phyloP scores from a whole-genome alignment of 2,888 invertebrate genomes.

The Rhopalosiphum nymphaeae region DNA sequence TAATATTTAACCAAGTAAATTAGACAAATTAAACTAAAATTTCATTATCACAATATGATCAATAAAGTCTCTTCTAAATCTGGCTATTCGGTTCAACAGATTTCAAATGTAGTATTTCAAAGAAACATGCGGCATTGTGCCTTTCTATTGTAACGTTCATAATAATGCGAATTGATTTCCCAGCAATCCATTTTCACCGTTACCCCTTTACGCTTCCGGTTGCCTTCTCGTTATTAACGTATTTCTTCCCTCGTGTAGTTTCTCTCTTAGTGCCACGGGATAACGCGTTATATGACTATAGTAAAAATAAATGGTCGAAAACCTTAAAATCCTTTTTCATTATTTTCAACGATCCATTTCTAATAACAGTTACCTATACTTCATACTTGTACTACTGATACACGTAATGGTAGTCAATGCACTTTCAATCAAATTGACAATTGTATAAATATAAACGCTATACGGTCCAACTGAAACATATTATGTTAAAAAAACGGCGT shows the following conservation, averaged over 20 bases:
- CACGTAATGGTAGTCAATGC: not conserved
- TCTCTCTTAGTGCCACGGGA: not conserved
- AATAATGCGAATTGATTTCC: slow-evolving; percentile 51
- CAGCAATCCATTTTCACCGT: slow-evolving; percentile 52
- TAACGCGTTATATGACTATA: not conserved
- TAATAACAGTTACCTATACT: not conserved
- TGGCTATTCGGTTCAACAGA: slow-evolving; percentile 14
- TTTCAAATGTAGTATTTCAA: slow-evolving; percentile 38
- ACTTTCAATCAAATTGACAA: not conserved
- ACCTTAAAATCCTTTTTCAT: not conserved
- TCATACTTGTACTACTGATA: not conserved
- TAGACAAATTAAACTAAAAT: not conserved
- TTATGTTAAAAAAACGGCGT: not conserved
- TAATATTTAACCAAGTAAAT: not conserved
- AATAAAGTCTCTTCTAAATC: slow-evolving; percentile 1
- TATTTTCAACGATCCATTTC: slow-evolving; percentile 24
- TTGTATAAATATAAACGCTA: not conserved
- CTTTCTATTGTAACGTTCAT: slow-evolving; percentile 46
- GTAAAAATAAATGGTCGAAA: slow-evolving; percentile 20
- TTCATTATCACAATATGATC: not conserved
- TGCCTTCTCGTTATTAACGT: slow-evolving; percentile 38
- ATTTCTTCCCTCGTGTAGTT: not conserved
- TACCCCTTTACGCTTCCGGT: slow-evolving; percentile 29
- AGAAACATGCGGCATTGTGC: slow-evolving; percentile 11
- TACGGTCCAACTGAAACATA: not conserved